Conservation (phyloP, 2,888 invertebrate species). For the Calliopum simillimum region DNA sequence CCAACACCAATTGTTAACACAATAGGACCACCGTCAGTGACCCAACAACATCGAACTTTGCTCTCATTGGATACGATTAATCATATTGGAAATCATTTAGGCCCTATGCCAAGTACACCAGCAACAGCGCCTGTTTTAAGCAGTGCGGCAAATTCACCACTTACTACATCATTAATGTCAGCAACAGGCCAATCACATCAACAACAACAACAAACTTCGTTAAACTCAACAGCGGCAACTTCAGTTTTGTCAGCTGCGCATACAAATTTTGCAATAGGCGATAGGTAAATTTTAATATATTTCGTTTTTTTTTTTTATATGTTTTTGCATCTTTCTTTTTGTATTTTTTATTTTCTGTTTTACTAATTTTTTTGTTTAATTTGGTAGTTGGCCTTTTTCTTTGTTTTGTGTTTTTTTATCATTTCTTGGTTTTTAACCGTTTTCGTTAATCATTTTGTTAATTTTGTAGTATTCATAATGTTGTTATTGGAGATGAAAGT, state of each 20-base stretch:
- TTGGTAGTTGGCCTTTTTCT: slow-evolving; percentile 15
- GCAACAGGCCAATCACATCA: slow-evolving; percentile 30
- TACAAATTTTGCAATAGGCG: slow-evolving; percentile 49
- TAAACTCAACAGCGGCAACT: not conserved
- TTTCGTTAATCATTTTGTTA: slow-evolving; percentile 17
- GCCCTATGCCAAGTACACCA: slow-evolving; percentile 31
- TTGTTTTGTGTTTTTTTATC: slow-evolving; percentile 27
- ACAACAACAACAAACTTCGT: slow-evolving; percentile 25
- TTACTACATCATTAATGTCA: not conserved
- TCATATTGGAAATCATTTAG: slow-evolving; percentile 41
- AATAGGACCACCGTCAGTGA: slow-evolving; percentile 27
- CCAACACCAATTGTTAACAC: slow-evolving; percentile 45
- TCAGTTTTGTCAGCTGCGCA: slow-evolving; percentile 38
- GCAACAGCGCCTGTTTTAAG: slow-evolving; percentile 39
- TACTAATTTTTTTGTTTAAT: slow-evolving; percentile 23
- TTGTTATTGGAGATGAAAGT: slow-evolving; percentile 52
- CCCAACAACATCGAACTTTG: slow-evolving; percentile 26
- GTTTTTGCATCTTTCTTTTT: slow-evolving; percentile 10
- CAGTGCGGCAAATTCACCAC: no score
- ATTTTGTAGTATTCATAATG: slow-evolving; percentile 36
- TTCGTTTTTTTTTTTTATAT: slow-evolving; percentile 18
- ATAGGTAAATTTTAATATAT: slow-evolving; percentile 51
- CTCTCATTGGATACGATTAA: slow-evolving; percentile 43
- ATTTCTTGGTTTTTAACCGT: slow-evolving; percentile 8
- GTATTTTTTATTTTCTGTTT: slow-evolving; percentile 32